phyloP scores from a whole-genome alignment of 2,797 vertebrate genomes.

The Cephalopachus bancanus region DNA sequence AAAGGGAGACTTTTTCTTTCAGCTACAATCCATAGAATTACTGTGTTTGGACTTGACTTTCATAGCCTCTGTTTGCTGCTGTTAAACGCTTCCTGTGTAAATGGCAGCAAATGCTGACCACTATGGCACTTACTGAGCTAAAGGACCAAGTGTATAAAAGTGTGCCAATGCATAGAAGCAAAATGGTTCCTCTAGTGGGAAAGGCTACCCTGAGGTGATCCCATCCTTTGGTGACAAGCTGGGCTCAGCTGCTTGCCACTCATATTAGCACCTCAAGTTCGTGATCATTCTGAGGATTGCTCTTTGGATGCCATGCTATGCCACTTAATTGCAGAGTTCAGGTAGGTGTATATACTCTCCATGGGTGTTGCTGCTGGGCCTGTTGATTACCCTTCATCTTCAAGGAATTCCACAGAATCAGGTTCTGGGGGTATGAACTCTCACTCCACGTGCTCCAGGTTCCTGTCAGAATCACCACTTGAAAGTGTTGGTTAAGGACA shows the following conservation, averaged over 20 bases:
- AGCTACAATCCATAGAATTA: accelerated
- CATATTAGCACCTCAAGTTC: slow-evolving; percentile 73
- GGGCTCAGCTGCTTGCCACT: slow-evolving; percentile 68
- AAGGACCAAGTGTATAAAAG: slow-evolving; percentile 26
- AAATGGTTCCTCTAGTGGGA: neutral
- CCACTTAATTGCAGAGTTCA: neutral
- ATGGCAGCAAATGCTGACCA: slow-evolving; percentile 27
- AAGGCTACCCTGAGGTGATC: slow-evolving; percentile 28
- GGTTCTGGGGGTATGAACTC: slow-evolving; percentile 16
- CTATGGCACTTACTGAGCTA: accelerated
- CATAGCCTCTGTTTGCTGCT: neutral
- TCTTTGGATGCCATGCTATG: slow-evolving; percentile 54
- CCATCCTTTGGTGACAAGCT: slow-evolving; percentile 13
- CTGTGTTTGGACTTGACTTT: neutral
- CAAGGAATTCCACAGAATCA: slow-evolving; percentile 49
- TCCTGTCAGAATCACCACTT: slow-evolving; percentile 83
- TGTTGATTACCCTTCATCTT: slow-evolving; percentile 76
- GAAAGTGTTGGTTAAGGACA: slow-evolving; percentile 83
- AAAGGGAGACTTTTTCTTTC: neutral
- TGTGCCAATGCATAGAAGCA: accelerated
- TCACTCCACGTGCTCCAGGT: slow-evolving; percentile 64
- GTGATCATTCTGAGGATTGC: slow-evolving; percentile 55
- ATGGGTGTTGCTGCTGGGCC: slow-evolving; percentile 54
- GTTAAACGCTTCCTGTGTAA: neutral
- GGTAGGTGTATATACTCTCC: slow-evolving; percentile 9